Evolutionary conservation across 1,140 invertebrate genomes (phyloP).

Genomic region (Bombus sibiricus): DNA sequence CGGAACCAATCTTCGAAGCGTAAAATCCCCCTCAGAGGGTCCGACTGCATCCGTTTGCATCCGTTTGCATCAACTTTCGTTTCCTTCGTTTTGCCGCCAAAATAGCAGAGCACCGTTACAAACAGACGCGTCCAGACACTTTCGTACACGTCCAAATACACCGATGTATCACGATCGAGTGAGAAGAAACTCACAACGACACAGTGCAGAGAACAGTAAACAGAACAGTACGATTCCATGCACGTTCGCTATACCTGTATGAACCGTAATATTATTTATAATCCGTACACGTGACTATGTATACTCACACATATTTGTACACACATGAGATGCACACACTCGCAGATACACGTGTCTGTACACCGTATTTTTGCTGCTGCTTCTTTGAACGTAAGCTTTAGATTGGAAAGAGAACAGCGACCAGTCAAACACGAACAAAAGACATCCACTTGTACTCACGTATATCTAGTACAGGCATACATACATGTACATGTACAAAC

Average conservation of each 20-base stretch:
- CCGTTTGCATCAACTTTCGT: constrained; percentile 45
- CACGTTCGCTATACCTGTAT: constrained; percentile 80
- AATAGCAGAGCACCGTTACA: constrained; percentile 23
- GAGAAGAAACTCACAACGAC: neutral
- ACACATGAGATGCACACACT: constrained; percentile 51
- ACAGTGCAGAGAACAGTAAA: constrained; percentile 34
- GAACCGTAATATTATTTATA: constrained; percentile 73
- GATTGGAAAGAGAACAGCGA: constrained; percentile 60
- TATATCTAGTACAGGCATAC: neutral
- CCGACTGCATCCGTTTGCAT: constrained; percentile 56
- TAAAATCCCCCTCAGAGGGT: neutral
- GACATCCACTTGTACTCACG: neutral
- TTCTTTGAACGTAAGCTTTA: constrained; percentile 79
- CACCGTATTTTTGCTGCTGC: constrained; percentile 74
- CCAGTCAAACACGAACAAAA: constrained; percentile 39
- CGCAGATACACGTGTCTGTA: constrained; percentile 54
- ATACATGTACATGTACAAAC: neutral
- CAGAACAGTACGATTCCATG: constrained; percentile 71
- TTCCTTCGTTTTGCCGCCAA: constrained; percentile 50
- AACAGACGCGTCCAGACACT: neutral
- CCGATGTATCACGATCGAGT: neutral
- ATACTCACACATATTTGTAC: constrained; percentile 61
- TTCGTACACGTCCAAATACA: neutral
- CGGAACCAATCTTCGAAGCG: neutral
- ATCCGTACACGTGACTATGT: constrained; percentile 52